Evolutionary conservation across 2,888 invertebrate species (phyloP).

Genomic region (Phrixothrix hirtus): DNA sequence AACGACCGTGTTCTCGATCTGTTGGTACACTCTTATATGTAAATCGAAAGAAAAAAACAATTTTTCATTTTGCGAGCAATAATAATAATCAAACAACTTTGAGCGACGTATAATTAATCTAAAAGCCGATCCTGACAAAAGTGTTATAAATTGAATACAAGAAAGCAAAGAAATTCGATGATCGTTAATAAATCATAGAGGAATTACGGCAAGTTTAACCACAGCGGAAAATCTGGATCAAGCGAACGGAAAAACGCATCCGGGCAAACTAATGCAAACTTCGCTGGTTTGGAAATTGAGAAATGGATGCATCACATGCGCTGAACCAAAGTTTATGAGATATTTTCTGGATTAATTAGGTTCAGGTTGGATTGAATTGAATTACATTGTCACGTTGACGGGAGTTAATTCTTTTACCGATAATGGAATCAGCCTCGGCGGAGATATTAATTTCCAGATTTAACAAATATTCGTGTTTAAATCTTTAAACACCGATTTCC

Average conservation of each 20-base stretch:
- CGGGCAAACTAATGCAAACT: slow-evolving; percentile 8
- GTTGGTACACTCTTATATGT: slow-evolving; percentile 16
- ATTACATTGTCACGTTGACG: slow-evolving; percentile 17
- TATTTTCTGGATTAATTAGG: slow-evolving; percentile 31
- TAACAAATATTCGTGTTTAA: not conserved
- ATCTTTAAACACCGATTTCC: not conserved
- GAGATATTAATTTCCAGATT: slow-evolving; percentile 1
- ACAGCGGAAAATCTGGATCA: not conserved
- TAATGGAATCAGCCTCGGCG: slow-evolving; percentile 1
- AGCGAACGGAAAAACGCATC: slow-evolving; percentile 9
- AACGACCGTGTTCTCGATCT: slow-evolving; percentile 6
- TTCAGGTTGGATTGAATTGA: slow-evolving; percentile 26
- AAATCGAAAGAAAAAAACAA: slow-evolving; percentile 15
- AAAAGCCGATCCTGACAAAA: too few relatives aligned
- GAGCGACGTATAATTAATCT: too few relatives aligned
- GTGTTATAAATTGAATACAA: too few relatives aligned
- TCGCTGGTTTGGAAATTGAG: slow-evolving; percentile 18
- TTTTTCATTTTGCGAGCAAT: slow-evolving; percentile 10
- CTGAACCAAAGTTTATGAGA: slow-evolving; percentile 23
- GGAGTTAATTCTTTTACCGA: slow-evolving; percentile 10
- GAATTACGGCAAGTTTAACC: not conserved
- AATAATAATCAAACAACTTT: slow-evolving; percentile 8
- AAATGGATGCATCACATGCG: slow-evolving; percentile 17
- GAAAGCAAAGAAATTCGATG: too few relatives aligned
- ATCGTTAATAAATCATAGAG: not conserved